Base-by-base conservation (phyloP, 2,888 invertebrate species). In the Elgonia sp. region DNA sequence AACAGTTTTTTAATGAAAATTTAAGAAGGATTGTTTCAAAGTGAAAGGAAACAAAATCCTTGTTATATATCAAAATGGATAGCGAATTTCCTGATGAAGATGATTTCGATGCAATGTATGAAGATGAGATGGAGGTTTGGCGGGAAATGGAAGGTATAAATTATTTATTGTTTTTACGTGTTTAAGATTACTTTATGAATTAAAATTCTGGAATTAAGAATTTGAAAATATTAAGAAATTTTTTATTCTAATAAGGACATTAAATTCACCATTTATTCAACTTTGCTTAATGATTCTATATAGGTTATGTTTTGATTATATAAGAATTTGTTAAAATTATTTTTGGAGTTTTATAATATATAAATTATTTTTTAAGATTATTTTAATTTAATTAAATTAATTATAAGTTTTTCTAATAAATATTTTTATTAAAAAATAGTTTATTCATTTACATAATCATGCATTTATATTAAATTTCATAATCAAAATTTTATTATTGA, bases 1-100 rank as follows among this genome's bases (percentile, higher is more conserved):
- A 12, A 50, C n/a, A 21, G n/a, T 46, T 46, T 46, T 46, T 29
- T 29, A 29, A 29, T 29, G 5, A 1, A 29, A 29, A 29, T 29
- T 29, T 29, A 29, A 29, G 1, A 29, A 5, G 3, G 29, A 5
- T 12, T 18, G 9, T 42, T 67, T 37, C 20, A n/a, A 18, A 20
- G 20, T 67, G 3, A 60, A 21, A 20, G 12, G 5, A n/a, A 53
- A 53, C 9, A 21, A 9, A 60, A 60, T 20, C 29, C 4, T 39
- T 40, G 14, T 46, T 46, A 2, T 8, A n/a, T 16, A 5, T 63
- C n/a, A 63, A 40, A 16, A 63, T 63, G 63, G 63, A 63, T 40
- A 18, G 85, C 39, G 94, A 95, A 80, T 95, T 93, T 90, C 94
- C 94, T 4, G 93, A 94, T 91, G 94, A 95, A n/a, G 95, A 95